Percentiles rank a stretch among this genome's conserved stretches.
phyloP scores from a whole-genome alignment of 1,140 invertebrate species.

The Phthorimaea operculella region DNA sequence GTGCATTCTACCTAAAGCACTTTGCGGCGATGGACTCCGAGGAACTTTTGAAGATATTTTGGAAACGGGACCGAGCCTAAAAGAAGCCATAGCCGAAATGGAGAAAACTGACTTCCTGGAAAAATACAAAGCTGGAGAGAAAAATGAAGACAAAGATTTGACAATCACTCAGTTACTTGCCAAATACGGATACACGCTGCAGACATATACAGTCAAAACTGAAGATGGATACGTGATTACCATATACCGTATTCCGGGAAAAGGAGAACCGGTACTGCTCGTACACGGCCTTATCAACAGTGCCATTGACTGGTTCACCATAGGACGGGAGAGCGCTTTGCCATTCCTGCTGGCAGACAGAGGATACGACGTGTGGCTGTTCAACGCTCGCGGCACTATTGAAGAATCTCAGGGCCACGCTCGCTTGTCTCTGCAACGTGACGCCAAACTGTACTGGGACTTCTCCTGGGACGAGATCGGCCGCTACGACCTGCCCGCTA shows the following conservation, averaged over 20 bases:
- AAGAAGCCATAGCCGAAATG: not conserved
- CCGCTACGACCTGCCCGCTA: constrained; percentile 72
- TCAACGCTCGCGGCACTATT: constrained; percentile 75
- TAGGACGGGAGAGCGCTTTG: constrained; percentile 52
- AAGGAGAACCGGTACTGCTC: constrained; percentile 46
- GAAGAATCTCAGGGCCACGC: constrained; percentile 70
- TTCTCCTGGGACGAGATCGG: constrained; percentile 79
- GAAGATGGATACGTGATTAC: constrained; percentile 65
- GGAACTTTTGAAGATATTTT: too few relatives aligned
- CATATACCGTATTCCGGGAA: constrained; percentile 62
- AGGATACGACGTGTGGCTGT: constrained; percentile 79
- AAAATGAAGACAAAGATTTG: constrained; percentile 4
- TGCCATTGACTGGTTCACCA: constrained; percentile 66
- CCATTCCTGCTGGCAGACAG: constrained; percentile 47
- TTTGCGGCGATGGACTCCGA: too few relatives aligned
- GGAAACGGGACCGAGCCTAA: too few relatives aligned
- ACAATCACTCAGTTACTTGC: constrained; percentile 10
- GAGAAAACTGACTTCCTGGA: not conserved
- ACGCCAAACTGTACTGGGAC: constrained; percentile 69
- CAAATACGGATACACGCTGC: constrained; percentile 64
- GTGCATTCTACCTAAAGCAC: too few relatives aligned
- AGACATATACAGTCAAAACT: constrained; percentile 62
- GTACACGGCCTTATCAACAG: constrained; percentile 71
- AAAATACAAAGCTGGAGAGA: not conserved
- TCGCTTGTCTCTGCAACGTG: constrained; percentile 26